Base-by-base conservation (phyloP, 1,140 invertebrate genomes). In the Ceratina japonica region DNA sequence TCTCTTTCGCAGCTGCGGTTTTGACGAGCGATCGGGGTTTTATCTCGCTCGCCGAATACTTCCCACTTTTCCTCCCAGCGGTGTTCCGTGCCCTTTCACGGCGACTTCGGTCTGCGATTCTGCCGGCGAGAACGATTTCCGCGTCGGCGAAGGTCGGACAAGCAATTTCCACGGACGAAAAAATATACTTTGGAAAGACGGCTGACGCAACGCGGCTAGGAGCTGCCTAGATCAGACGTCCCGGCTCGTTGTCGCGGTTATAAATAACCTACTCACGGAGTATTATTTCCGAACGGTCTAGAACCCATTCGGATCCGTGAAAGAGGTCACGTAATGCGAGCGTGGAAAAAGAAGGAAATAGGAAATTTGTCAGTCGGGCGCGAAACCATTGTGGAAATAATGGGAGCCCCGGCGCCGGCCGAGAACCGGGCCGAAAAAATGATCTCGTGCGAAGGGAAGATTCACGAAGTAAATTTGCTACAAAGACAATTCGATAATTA, bases 251-350 rank as follows among this genome's bases (percentile, higher is more conserved):
- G 84, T 86, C 80, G 85, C 70, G 58, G 77, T 85, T 86, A 86
- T 86, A 86, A 86, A 86, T 86, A 86, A 77, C 83, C 70, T 69
- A 86, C 85, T 86, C 81, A 86, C 81, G 56, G 71, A 31, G 77
- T 86, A 86, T 86, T 86, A 86, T 86, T 86, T 86, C 80, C 85
- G 84, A 85, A 83, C 80, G 81, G 77, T 86, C 84, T 75, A 68
- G 74, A 86, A 83, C 61, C 70, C 70, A 79, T 82, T 81, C 69
- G 61, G 64, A 83, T 77, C 80, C 58, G 52, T 75, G 84, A 86
- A 86, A 80, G 84, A 80, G 85, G 84, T 86, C 84, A 86, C 83
- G 74, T 72, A 71, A 71, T 64, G 65, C 65, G 52, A n/a, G 52
- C 10, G 70, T 58, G 81, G 44, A 78, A 77, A 85, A 85, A 86